Conservation (phyloP, 2,888 invertebrate species). For the Ditula angustiorana region DNA sequence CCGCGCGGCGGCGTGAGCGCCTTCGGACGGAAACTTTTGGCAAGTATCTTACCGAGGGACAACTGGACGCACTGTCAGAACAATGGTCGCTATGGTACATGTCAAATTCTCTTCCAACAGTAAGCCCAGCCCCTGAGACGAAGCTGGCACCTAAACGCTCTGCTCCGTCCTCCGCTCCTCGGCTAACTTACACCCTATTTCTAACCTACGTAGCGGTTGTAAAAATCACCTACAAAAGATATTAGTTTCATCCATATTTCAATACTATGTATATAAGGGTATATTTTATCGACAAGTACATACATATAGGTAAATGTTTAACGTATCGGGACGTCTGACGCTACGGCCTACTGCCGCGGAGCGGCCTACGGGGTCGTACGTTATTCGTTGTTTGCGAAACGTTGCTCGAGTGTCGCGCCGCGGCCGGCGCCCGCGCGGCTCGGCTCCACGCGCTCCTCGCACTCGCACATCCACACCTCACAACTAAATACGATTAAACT, state of each 20-base stretch:
- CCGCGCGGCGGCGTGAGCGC: constrained; percentile 54
- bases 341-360: constrained; percentile 70
- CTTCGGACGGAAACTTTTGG: constrained; percentile 82
- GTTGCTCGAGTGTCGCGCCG: constrained; percentile 77
- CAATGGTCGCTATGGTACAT: neutral
- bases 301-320: constrained; percentile 71
- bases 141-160: constrained; percentile 45
- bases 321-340: constrained; percentile 77
- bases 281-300: constrained; percentile 81
- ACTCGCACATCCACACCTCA: constrained; percentile 30
- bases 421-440: constrained; percentile 57
- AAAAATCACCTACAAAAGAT: constrained; percentile 87
- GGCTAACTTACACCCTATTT: constrained; percentile 77
- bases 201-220: constrained; percentile 85
- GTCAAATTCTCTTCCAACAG: constrained; percentile 11
- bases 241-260: constrained; percentile 85
- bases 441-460: constrained; percentile 35
- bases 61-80: constrained; percentile 57
- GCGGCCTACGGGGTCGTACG: constrained; percentile 81
- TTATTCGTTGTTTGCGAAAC: constrained; percentile 86
- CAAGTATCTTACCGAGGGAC: constrained; percentile 75
- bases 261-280: constrained; percentile 83
- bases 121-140: constrained; percentile 26
- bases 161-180: constrained; percentile 66
- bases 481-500: constrained; percentile 30